Evolutionary conservation across 92 coral and sea anemone species (phyloP).

Genomic region (Palythoa grandis): DNA sequence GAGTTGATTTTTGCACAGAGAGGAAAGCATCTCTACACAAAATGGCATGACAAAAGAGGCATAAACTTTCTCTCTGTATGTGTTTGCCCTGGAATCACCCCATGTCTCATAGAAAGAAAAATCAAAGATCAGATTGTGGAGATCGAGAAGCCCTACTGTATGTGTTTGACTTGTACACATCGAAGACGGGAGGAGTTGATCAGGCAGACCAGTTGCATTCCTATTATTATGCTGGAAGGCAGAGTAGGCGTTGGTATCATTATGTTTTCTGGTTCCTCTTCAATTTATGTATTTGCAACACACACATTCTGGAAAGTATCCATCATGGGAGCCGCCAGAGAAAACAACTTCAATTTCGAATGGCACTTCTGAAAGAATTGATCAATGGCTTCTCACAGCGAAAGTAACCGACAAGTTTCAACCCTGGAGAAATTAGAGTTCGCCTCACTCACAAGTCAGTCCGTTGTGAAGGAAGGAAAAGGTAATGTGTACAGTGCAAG

Average conservation of each 20-base stretch:
- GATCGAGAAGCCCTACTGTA: background rate
- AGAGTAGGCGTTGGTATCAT: background rate
- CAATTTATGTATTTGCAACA: slow-evolving; percentile 26
- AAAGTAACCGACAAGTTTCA: slow-evolving; percentile 24
- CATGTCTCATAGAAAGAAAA: background rate
- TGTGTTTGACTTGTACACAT: background rate
- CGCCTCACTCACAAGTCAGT: slow-evolving; percentile 1
- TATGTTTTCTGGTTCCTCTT: slow-evolving; percentile 46
- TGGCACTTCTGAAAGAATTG: slow-evolving; percentile 30
- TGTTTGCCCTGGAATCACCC: slow-evolving; percentile 7
- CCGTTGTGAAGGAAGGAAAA: slow-evolving; percentile 41
- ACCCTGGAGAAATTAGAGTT: slow-evolving; percentile 5
- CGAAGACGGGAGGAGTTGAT: slow-evolving; percentile 29
- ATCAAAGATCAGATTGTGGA: slow-evolving; percentile 2
- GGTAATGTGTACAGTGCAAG: slow-evolving; percentile 52
- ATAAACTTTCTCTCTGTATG: slow-evolving; percentile 33
- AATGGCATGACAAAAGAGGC: slow-evolving; percentile 42
- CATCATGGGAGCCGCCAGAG: slow-evolving; percentile 21
- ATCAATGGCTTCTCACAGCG: slow-evolving; percentile 47
- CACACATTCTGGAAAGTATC: slow-evolving; percentile 19
- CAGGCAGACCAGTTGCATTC: slow-evolving; percentile 16
- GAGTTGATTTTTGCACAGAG: slow-evolving; percentile 8
- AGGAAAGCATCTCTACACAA: slow-evolving; percentile 26
- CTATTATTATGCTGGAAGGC: slow-evolving; percentile 14
- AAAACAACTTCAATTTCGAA: slow-evolving; percentile 14